Evolutionary conservation across 2,113 vertebrate genomes (phyloP), one percentile per base, ranked within the genome.

Genomic region (Prinia subflava): DNA sequence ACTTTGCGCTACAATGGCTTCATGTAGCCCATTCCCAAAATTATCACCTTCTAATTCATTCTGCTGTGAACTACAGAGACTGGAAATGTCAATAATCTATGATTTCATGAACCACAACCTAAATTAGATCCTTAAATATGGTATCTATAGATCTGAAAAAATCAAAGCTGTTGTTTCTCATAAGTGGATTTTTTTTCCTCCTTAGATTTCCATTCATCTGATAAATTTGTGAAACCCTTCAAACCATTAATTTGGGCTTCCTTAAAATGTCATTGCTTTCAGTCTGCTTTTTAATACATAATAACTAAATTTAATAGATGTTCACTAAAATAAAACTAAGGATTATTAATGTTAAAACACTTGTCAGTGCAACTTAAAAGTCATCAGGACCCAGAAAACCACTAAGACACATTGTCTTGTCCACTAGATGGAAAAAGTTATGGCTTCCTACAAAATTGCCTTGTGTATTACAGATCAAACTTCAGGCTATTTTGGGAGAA

Each of bases 1-100:
- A 90, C 57, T 73, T 85, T 88, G 69, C 4, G 17, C 84, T 87
- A 94, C 93, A 94, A 86, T 85, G 68, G 68, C 71, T 96, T 97
- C 77, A 65, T 82, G 85, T 90, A 92, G 95, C 76, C 70, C 39
- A 39, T 80, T 92, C 87, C 70, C 18, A 17, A 96, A 98, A 95
- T 92, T 92, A 96, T 90, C 63, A 9, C 80, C 71, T 94, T 84
- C 92, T 96, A 96, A 97, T 96, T 86, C 97, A 96, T 97, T 97
- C 90, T 28, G 22, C 81, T 84, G 64, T 89, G 75, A 87, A 96
- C 85, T 89, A 39, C 17, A 11, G 64, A 97, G 87, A 95, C 73
- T 92, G 85, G 92, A 97, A 97, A 97, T 88, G 93, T 93, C 95
- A 96, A 91, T 96, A 97, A 96, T 96, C 94, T 77, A 94, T 19